phyloP scores from a whole-genome alignment of 1,140 invertebrate species.

The Psilanteris sp. region DNA sequence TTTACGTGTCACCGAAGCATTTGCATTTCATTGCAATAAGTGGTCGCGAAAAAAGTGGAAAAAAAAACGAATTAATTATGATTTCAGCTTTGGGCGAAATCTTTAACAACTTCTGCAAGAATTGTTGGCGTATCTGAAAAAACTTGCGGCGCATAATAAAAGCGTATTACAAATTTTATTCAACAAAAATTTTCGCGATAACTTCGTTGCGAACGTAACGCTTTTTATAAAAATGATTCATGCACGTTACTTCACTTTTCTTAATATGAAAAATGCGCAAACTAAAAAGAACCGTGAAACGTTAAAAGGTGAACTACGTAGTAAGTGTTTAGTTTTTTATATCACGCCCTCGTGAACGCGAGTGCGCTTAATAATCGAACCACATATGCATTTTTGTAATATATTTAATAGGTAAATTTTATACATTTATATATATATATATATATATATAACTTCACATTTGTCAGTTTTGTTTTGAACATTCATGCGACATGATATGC shows the following conservation, averaged over 20 bases:
- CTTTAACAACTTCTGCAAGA: slow-evolving; percentile 15
- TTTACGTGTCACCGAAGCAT: too few species aligned
- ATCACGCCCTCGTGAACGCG: too few species aligned
- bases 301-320: neutral
- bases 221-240: slow-evolving; percentile 36
- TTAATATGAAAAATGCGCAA: slow-evolving; percentile 23
- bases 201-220: slow-evolving; percentile 10
- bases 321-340: slow-evolving; percentile 7
- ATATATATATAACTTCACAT: slow-evolving; percentile 71
- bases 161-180: slow-evolving; percentile 35
- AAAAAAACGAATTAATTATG: too few species aligned
- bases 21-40: too few species aligned
- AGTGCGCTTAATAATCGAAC: slow-evolving; percentile 21
- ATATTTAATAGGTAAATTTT: slow-evolving; percentile 77
- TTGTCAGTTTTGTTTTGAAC: slow-evolving; percentile 66
- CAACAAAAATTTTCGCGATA: slow-evolving; percentile 18
- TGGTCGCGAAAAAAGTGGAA: too few species aligned
- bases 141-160: slow-evolving; percentile 14
- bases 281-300: slow-evolving; percentile 8
- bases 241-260: slow-evolving; percentile 6
- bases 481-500: slow-evolving; percentile 74
- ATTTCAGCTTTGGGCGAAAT: too few species aligned
- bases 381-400: slow-evolving; percentile 58
- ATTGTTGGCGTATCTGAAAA: too few species aligned
- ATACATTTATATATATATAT: slow-evolving; percentile 76